Evolutionary conservation across 2,888 invertebrate species (phyloP), one percentile per base, ranked within the genome.

Genomic region (Drosophila cognata): DNA sequence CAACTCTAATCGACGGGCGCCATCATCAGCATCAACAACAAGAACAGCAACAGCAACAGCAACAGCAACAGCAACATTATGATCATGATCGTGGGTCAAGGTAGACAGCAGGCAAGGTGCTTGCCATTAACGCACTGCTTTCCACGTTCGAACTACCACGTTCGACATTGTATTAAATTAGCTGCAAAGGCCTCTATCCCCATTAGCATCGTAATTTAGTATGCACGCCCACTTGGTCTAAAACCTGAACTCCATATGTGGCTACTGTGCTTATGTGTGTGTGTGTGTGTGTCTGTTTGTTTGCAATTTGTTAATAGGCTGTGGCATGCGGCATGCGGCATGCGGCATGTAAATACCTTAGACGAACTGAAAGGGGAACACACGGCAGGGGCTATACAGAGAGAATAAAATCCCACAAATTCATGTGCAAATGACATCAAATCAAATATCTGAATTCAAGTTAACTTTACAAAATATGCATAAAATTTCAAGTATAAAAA

Each of bases 321-420:
- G 88, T 82, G 90, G 86, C 90, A 88, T 86, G 90, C 90, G 72
- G 85, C 85, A 82, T 89, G 88, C 80, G 86, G 86, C 89, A 88
- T 89, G 85, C 88, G 74, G 86, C 86, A 88, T 82, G 85, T 85
- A 78, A 88, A 89, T 89, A 77, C 75, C 74, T 69, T 25, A 85
- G 33, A 60, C 33, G 31, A 36, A 50, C 11, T 13, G 18, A 36
- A 43, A 2, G 28, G n/a, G 18, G 4, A 18, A 31, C 33, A 4
- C 41, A 13, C 16, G 13, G 1, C n/a, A 13, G n/a, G 21, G 8
- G 2, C 6, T 10, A 25, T 16, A 4, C 11, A 46, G 4, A 46
- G 21, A 25, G 46, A 46, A 46, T 7, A 46, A 46, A 21, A 38
- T 18, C 18, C 4, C 3, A 18, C 38, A 8, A 38, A 46, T 2